Base-by-base conservation (phyloP, 2,113 vertebrate species). In the Ramphastos sulfuratus region DNA sequence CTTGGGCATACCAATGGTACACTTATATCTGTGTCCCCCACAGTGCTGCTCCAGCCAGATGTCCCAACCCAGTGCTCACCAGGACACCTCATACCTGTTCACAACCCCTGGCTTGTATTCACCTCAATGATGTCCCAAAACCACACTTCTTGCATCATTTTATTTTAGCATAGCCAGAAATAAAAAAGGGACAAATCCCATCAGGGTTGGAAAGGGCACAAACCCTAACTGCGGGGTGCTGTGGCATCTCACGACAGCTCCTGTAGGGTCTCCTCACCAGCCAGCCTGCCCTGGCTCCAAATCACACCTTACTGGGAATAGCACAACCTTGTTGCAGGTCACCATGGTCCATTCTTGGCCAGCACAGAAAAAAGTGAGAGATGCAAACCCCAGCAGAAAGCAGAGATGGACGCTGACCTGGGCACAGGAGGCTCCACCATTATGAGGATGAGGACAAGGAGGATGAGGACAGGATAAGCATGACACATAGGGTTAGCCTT, bases 11-110 rank as follows among this genome's bases (percentile, higher is more conserved):
- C 15, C 69, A 58, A 56, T 1, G 4, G 25, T 19, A 33, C 1
- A 21, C 81, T 39, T 69, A 6, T 73, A 39, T n/a, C 50, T 20
- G 33, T 71, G 73, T 74, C 19, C 24, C 21, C 39, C 9, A 13
- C 0, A 6, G 69, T 0, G 2, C 55, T 31, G 31, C 55, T 65
- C 23, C 1, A 3, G 28, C 28, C 23, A 59, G 74, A 64, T 15
- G 33, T 3, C n/a, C 23, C 42, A 82, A 52, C 8, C 27, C 21
- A 30, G 50, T 0, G 0, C 54, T 28, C 4, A 2, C 6, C 0
- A 0, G 44, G 50, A n/a, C 44, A 93, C 37, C 55, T 24, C 14
- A 1, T 30, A 23, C 4, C 59, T 77, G 55, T 35, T 25, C 64
- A 55, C 15, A 48, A 44, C 35, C 27, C 50, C 56, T 0, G 0